Evolutionary conservation across 2,113 vertebrate genomes (phyloP), one percentile per base, ranked within the genome.

Genomic region (Phalacrocorax aristotelis): DNA sequence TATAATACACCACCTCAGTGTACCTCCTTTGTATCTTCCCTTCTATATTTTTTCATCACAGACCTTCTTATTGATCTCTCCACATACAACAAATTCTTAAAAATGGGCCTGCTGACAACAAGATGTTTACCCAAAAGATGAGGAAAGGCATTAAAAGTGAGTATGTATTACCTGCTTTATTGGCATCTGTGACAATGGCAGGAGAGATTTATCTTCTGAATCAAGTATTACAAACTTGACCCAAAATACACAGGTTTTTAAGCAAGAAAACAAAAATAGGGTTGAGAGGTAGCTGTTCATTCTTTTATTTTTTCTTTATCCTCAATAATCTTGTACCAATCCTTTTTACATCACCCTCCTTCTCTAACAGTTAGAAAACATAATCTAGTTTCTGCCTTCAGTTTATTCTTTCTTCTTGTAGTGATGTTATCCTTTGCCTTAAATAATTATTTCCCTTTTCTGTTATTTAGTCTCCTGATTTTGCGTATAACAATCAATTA

Each of bases 401-500:
- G 49, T 93, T 94, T 75, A 51, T 78, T 88, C 68, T 83, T 77
- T 94, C 62, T 62, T 92, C 51, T 90, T 90, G 20, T 23, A 80
- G 46, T 42, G 46, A 80, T 0, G 1, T 80, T 88, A 51, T 66
- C 38, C 46, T 82, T 61, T 88, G 30, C 25, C 36, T 90, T 94
- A 88, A 93, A 85, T 29, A 91, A 83, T 80, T 90, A 61, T 83
- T 93, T 88, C n/a, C 62, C 5, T 91, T 83, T 22, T 7, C 49
- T 58, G 20, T 25, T 85, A 48, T 77, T 95, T 92, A 88, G 83
- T 77, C 60, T 77, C 71, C 62, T 8, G 38, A 83, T 51, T 93
- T 94, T 93, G 26, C n/a, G 66, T 86, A 18, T 42, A 93, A 71
- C n/a, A 95, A 93, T 91, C 82, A 92, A 74, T 95, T 80, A 66